These are phyloP conservation scores for Zoanthus solanderi DNA, from an alignment of 92 coral and sea anemone genomes.

Conservation along the genomic window DNA sequence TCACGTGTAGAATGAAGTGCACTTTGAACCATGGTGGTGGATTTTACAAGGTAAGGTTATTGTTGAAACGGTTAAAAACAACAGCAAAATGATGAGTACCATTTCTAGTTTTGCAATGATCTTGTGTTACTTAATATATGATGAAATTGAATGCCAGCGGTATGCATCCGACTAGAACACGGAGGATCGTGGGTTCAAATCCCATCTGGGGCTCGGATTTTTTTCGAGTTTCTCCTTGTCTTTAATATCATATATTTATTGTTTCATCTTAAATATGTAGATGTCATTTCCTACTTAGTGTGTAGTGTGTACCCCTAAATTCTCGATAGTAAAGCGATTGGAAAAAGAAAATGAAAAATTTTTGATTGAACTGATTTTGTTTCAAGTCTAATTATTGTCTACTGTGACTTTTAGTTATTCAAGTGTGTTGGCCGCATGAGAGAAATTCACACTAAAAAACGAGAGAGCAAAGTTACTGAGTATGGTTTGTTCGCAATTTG, in stretches of 20 bases:
- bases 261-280: too few species aligned
- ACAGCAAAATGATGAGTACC: not conserved
- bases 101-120: not conserved
- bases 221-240: too few species aligned
- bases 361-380: not conserved
- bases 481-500: constrained; percentile 97
- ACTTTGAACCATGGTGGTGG: constrained; percentile 98
- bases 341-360: not conserved
- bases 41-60: constrained; percentile 84
- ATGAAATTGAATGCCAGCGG: too few species aligned
- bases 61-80: not conserved
- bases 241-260: too few species aligned
- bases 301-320: too few species aligned
- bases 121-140: not conserved
- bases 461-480: constrained; percentile 90
- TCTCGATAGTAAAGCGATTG: too few species aligned
- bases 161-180: too few species aligned
- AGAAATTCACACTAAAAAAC: constrained; percentile 92
- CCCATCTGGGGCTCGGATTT: too few species aligned
- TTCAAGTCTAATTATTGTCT: not conserved
- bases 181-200: too few species aligned
- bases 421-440: constrained; percentile 91
- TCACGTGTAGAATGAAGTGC: constrained; percentile 97
- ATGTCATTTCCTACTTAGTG: too few species aligned
- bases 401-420: constrained; percentile 71